Percentiles rank a stretch among this genome's conserved stretches.
Conservation (phyloP, 2,888 invertebrate genomes). For the Agrenia bidenticulata region DNA sequence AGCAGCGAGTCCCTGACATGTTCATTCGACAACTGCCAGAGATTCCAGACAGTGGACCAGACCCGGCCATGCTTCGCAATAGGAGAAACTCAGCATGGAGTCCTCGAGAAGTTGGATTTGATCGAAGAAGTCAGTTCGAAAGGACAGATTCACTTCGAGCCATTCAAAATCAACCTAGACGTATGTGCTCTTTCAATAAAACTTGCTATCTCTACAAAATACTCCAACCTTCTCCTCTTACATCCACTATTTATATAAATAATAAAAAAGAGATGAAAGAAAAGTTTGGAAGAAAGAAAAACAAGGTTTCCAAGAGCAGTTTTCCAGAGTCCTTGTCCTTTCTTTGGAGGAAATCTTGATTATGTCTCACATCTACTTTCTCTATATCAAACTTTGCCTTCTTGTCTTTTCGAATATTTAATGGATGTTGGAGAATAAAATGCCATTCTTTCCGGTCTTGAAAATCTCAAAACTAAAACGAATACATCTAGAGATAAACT, state of each 20-base stretch:
- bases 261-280: slow-evolving; percentile 1
- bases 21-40: slow-evolving; percentile 51
- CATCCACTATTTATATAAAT: slow-evolving; percentile 2
- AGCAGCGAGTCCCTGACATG: slow-evolving; percentile 47
- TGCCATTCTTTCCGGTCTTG: no score
- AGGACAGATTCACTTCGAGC: slow-evolving; percentile 52
- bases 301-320: neutral
- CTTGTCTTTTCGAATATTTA: no score
- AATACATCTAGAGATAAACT: no score
- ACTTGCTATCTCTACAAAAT: slow-evolving; percentile 3
- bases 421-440: no score
- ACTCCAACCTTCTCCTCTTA: neutral
- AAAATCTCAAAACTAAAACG: no score
- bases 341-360: no score
- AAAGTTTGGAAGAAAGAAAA: slow-evolving; percentile 4
- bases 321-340: no score
- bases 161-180: slow-evolving; percentile 49
- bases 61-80: slow-evolving; percentile 51
- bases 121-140: slow-evolving; percentile 50
- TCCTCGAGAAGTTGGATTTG: slow-evolving; percentile 51
- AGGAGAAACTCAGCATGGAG: slow-evolving; percentile 49
- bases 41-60: slow-evolving; percentile 42
- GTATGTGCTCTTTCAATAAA: slow-evolving; percentile 27
- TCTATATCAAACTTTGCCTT: no score
- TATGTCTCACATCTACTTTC: no score